phyloP scores from a whole-genome alignment of 2,113 vertebrate species.

The Sinocyclocheilus anophthalmus region DNA sequence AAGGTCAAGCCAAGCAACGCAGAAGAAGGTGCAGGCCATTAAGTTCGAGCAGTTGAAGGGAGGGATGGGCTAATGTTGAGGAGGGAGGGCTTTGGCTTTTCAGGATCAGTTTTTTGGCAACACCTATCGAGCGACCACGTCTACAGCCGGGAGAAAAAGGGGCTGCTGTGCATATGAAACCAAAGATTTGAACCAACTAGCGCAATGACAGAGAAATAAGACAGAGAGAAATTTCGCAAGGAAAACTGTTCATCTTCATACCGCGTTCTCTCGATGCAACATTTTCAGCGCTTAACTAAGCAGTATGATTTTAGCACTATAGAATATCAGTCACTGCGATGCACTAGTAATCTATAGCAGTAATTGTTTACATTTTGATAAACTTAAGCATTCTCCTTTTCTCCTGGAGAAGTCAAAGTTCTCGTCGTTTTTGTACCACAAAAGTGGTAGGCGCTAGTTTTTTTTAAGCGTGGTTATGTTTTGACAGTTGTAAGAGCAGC shows the following conservation, averaged over 20 bases:
- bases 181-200: neutral
- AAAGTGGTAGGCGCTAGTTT: neutral
- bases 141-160: conserved; percentile 62
- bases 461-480: conserved; percentile 7
- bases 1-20: neutral
- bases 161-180: conserved; percentile 39
- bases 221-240: neutral
- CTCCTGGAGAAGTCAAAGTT: neutral
- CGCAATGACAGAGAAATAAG: conserved; percentile 7
- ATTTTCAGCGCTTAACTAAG: neutral
- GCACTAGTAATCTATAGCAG: neutral
- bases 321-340: neutral
- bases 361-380: conserved; percentile 32
- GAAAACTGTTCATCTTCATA: neutral
- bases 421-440: neutral
- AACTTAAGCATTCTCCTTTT: neutral
- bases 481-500: neutral
- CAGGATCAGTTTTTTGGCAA: conserved; percentile 37
- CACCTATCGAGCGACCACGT: conserved; percentile 72
- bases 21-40: neutral
- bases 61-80: conserved; percentile 9
- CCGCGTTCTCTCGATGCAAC: neutral
- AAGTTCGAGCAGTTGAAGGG: neutral
- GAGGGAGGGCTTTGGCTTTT: conserved; percentile 16
- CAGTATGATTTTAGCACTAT: neutral